Conservation (phyloP, 1,140 invertebrate species). For the Aphis craccivora region DNA sequence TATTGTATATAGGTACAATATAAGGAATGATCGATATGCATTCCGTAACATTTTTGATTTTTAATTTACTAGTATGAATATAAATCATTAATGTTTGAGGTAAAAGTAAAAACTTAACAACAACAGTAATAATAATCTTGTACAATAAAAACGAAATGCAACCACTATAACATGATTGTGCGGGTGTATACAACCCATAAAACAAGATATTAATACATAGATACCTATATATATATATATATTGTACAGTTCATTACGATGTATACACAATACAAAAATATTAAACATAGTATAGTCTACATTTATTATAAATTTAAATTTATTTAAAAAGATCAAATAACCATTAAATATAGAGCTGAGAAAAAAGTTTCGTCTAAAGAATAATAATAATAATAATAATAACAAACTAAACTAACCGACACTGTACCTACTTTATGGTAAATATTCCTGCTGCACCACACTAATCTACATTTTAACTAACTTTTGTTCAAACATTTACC, state of each 20-base stretch:
- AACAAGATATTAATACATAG: not conserved
- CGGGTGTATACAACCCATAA: not conserved
- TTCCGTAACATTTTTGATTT: constrained; percentile 46
- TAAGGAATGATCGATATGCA: constrained; percentile 1
- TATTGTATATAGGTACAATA: not conserved
- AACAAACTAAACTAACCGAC: not conserved
- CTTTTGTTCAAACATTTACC: constrained; percentile 25
- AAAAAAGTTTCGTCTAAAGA: not conserved
- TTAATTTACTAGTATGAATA: constrained; percentile 36
- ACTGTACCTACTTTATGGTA: not conserved
- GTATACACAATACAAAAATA: constrained; percentile 3
- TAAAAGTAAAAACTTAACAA: constrained; percentile 25
- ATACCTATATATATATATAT: not conserved
- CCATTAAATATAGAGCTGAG: not conserved
- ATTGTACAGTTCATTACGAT: not conserved
- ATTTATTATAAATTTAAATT: not conserved
- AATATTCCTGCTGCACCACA: not conserved
- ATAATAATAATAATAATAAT: not conserved
- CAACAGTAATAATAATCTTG: not conserved
- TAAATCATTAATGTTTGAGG: not conserved
- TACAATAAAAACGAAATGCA: not conserved
- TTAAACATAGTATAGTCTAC: not conserved
- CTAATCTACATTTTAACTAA: constrained; percentile 41
- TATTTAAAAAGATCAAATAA: not conserved
- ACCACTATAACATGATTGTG: not conserved